Base-by-base conservation (phyloP, 2,113 vertebrate species). In the Chaenocephalus aceratus region DNA sequence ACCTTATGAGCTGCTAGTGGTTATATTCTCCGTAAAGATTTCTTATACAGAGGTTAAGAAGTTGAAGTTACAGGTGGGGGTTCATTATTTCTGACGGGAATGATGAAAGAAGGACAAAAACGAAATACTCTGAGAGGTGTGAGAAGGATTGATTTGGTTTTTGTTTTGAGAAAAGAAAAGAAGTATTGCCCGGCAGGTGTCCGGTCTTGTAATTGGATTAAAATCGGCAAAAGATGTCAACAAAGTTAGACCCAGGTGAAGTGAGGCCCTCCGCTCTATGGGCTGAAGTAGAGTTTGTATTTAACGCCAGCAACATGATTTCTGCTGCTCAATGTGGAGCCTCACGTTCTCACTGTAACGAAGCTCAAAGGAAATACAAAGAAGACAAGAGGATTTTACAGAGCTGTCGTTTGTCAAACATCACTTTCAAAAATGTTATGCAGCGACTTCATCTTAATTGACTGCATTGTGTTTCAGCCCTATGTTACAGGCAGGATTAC, bases 121-220 rank as follows among this genome's bases (percentile, higher is more conserved):
- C 2, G 26, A 34, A 41, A 45, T 7, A 10, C 2, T n/a, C n/a
- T 41, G 26, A 14, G 21, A 44, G 6, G 23, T 9, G 12, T 1
- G 4, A 12, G 14, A 64, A 18, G 26, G 59, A 7, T 5, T 34
- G 34, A 18, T 30, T 52, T 52, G 6, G 13, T 63, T 62, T 64
- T 64, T 65, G 23, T 16, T 58, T 51, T 7, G 4, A 41, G 59
- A 13, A 56, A 45, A 74, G 62, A 46, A 21, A 61, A 16, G 0
- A 3, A 45, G 6, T 5, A 0, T 21, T 21, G 5, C 53, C 5
- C 68, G n/a, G 68, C 62, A 62, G 77, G 83, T 41, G 23, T 62
- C 26, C 46, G 0, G 14, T 23, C 14, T 10, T 13, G 4, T 78
- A 75, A 82, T 23, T 62, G 66, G 73, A 75, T 75, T 66, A 61